Evolutionary conservation across 2,797 vertebrate genomes (phyloP), one percentile per base, ranked within the genome.

Genomic region (Danio choprae): DNA sequence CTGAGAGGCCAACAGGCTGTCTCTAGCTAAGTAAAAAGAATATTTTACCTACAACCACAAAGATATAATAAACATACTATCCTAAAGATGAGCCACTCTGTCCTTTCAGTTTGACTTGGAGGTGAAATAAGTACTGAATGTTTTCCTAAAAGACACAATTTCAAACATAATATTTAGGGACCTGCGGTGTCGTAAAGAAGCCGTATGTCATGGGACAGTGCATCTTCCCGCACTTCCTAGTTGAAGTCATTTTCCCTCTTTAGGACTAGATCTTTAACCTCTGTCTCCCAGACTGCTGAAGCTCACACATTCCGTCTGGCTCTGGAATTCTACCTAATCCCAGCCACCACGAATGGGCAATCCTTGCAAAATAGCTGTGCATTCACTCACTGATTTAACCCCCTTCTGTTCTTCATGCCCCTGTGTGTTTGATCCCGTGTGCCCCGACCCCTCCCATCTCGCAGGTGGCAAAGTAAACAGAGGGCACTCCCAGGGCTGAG

Each of bases 391-490:
- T 38, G n/a, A 81, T 70, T 72, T 74, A 71, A 7, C 84, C 72
- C n/a, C 43, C 63, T 77, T 87, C 75, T 81, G 81, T 55, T 11
- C 50, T 58, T 74, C 44, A 56, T 63, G 22, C 68, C 69, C 67
- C 12, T 11, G 59, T 51, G 73, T 58, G 40, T 59, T 64, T 77
- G 69, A 75, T 67, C 69, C 53, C 22, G 46, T 11, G 7, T 79
- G 55, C 43, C 44, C 81, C 50, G 79, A 84, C 72, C 84, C 79
- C 86, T 81, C 77, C 80, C 85, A 72, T 81, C 90, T 90, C 89
- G 89, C 92, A 93, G 91, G 92, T 93, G 93, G 92, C 88, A 94
- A 94, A 22, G 77, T 89, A 94, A 95, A 95, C 93, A 95, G 79
- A 89, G 74, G 73, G 82, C 80, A 84, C 86, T 92, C 92, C 92